Evolutionary conservation across 2,113 vertebrate species (phyloP).

Genomic region (Atractosteus spatula): DNA sequence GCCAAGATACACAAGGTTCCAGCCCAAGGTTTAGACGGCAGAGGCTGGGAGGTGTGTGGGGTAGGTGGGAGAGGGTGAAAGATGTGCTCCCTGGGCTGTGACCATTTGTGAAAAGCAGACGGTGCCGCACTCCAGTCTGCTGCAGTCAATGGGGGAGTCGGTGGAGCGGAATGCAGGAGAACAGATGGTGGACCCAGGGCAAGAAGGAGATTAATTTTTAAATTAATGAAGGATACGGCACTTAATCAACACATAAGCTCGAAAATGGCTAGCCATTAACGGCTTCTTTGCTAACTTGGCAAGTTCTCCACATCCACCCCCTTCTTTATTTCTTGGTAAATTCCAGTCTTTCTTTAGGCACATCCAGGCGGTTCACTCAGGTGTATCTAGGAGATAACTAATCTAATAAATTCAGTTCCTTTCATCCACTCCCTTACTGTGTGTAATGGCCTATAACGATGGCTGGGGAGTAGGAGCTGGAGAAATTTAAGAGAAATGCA

Average conservation of each 20-base stretch:
- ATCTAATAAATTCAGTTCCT: constrained; percentile 27
- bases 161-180: constrained; percentile 20
- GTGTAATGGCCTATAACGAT: constrained; percentile 9
- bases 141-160: constrained; percentile 16
- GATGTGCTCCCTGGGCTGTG: constrained; percentile 24
- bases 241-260: constrained; percentile 36
- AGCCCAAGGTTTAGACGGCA: neutral
- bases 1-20: neutral
- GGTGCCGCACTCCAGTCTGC: neutral
- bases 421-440: constrained; percentile 2
- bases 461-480: neutral
- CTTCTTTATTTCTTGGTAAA: neutral
- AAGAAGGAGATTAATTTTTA: constrained; percentile 28
- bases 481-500: neutral
- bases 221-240: constrained; percentile 41
- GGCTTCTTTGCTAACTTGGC: neutral
- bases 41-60: neutral
- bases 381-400: constrained; percentile 35
- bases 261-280: constrained; percentile 15
- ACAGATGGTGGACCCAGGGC: constrained; percentile 32
- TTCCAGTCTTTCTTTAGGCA: neutral
- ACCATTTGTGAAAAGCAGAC: constrained; percentile 5
- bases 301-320: neutral
- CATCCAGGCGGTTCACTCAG: constrained; percentile 27
- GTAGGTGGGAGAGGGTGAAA: constrained; percentile 21